A percentile compares a stretch with the other conserved stretches of the same genome.
Evolutionary conservation across 2,113 vertebrate species (phyloP).

Genomic region (Python bivittatus): DNA sequence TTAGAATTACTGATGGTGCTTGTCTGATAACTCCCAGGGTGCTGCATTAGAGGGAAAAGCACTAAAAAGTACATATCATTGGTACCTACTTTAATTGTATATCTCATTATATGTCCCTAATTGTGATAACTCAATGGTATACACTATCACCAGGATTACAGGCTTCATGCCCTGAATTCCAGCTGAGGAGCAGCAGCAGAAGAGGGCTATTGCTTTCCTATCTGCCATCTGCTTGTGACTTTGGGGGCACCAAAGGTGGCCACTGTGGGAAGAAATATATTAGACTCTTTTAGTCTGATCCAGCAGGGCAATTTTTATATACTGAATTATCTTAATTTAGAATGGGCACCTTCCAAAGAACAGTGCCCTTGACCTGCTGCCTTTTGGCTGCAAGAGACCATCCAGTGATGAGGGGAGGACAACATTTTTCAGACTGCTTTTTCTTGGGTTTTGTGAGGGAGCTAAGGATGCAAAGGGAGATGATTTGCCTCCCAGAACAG

Average conservation of each 20-base stretch:
- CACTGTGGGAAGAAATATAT: not conserved
- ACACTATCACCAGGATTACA: not conserved
- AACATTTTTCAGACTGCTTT: not conserved
- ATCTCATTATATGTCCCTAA: not conserved
- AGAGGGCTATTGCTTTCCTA: not conserved
- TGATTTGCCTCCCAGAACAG: not conserved
- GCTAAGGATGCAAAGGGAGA: not conserved
- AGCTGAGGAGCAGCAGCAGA: not conserved
- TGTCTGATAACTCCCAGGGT: not conserved
- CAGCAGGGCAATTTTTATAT: not conserved
- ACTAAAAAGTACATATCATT: not conserved
- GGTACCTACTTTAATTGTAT: not conserved
- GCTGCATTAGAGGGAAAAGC: conserved; percentile 1
- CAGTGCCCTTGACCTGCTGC: not conserved
- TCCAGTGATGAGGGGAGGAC: not conserved
- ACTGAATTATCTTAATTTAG: not conserved
- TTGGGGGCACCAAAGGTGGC: not conserved
- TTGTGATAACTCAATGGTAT: not conserved
- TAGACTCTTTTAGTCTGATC: not conserved
- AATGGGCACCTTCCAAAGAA: not conserved
- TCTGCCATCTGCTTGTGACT: not conserved
- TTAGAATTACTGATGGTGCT: conserved; percentile 10
- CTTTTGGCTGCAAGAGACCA: not conserved
- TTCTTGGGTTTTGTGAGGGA: not conserved
- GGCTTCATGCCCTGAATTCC: not conserved